Base-by-base conservation (phyloP, 1,140 invertebrate genomes). In the Plodia interpunctella region DNA sequence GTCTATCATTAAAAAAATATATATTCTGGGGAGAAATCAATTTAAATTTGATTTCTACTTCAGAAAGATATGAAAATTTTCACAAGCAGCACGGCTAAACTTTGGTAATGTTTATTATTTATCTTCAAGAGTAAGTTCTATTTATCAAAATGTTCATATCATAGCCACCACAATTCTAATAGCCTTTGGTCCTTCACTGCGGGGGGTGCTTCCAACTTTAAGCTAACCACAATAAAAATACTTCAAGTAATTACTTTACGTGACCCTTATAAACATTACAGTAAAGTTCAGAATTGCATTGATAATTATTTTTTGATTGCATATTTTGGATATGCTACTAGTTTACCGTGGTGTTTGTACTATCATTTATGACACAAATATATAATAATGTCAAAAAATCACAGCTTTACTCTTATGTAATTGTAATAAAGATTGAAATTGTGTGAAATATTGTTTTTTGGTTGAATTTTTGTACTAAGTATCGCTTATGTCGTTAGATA, bases 151-250 rank as follows among this genome's bases (percentile, higher is more conserved):
- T 51, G 2, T 49, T 15, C 3, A 21, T 21, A 51, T 20, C 19
- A 20, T 53, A 20, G 8, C 4, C 19, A 53, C 21, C 51, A 6
- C n/a, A 21, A 10, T 28, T 20, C 30, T 17, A 18, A 2, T 68
- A 18, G 65, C 61, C 65, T 67, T 67, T 67, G 61, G 58, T 64
- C 57, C 50, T 52, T 62, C 66, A 18, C 66, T 55, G 57, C 66
- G 49, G 66, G 66, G 59, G 66, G 66, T 6, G 15, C 38, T 15
- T 15, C 38, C 63, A 57, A 68, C 61, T 62, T 52, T 56, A 57
- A 63, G 55, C 13, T 57, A 57, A 49, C 55, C 53, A 25, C 21
- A 53, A 25, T 20, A 10, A 13, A 53, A 25, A 53, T n/a, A 53
- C 1, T 8, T n/a, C 11, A n/a, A 53, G 3, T 8, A 51, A 20